These are phyloP conservation scores for Erebia ligea DNA, from an alignment of 2,888 invertebrate genomes.

Conservation along the genomic window DNA sequence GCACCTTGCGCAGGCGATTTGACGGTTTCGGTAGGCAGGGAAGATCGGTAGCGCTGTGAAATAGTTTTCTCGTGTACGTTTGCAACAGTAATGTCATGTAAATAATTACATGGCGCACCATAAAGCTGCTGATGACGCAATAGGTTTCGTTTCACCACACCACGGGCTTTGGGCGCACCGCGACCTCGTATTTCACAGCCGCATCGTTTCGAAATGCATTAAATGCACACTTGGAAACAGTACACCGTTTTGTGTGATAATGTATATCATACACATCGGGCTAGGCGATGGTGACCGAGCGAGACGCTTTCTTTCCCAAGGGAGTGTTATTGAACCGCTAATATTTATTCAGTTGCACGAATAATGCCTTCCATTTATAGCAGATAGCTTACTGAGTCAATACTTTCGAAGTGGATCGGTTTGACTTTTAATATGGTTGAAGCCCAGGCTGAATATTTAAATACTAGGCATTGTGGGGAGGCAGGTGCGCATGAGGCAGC, in stretches of 20 bases:
- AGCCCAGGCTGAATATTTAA: conserved; percentile 27
- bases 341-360: conserved; percentile 46
- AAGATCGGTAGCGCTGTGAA: conserved; percentile 48
- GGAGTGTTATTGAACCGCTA: conserved; percentile 48
- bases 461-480: conserved; percentile 48
- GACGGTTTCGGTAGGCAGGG: neutral
- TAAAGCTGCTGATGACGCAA: conserved; percentile 77
- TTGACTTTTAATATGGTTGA: neutral
- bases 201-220: conserved; percentile 82
- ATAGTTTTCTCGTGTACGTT: conserved; percentile 45
- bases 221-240: conserved; percentile 77
- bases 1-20: no score
- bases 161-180: conserved; percentile 72
- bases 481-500: conserved; percentile 39
- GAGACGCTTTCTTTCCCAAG: conserved; percentile 44
- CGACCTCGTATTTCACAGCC: conserved; percentile 79
- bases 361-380: conserved; percentile 34
- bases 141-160: conserved; percentile 78
- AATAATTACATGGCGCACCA: conserved; percentile 75
- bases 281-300: conserved; percentile 18
- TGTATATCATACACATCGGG: conserved; percentile 34
- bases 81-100: conserved; percentile 74
- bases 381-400: conserved; percentile 10
- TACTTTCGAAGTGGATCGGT: conserved; percentile 10
- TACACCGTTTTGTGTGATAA: conserved; percentile 48